A percentile compares a stretch with the other conserved stretches of the same genome.
These are phyloP conservation scores for Cheirogaleus major DNA, from an alignment of 2,797 vertebrate species.

Conservation along the genomic window DNA sequence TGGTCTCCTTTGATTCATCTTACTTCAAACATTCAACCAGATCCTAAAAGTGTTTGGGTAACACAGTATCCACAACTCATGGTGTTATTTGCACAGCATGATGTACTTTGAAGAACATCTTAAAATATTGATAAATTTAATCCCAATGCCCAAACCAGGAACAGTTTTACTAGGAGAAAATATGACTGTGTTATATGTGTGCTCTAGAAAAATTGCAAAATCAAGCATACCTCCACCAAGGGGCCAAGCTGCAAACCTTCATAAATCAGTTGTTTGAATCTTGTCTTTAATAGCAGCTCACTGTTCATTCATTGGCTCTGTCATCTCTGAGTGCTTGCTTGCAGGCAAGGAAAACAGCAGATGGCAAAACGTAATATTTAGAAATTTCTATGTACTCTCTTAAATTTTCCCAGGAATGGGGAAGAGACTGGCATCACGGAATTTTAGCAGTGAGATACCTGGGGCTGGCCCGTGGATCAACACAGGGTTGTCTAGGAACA, in stretches of 20 bases:
- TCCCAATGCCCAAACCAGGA: not conserved
- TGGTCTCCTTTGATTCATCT: not conserved
- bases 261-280: not conserved
- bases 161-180: conserved; percentile 40
- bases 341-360: not conserved
- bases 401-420: not conserved
- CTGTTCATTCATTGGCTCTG: rapidly evolving
- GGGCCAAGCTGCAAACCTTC: not conserved
- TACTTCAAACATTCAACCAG: not conserved
- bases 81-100: not conserved
- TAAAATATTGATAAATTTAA: conserved; percentile 25
- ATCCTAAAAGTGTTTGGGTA: not conserved
- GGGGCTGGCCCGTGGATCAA: not conserved
- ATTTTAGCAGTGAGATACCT: not conserved
- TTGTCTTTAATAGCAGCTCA: not conserved
- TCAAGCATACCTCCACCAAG: not conserved
- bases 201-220: not conserved
- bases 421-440: not conserved
- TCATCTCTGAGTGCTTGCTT: not conserved
- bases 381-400: not conserved
- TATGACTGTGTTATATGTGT: not conserved
- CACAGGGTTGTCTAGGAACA: not conserved
- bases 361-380: not conserved
- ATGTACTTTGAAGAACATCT: not conserved
- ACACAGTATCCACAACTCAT: not conserved